Percentiles rank a stretch among this genome's conserved stretches.
These are phyloP conservation scores for Bradypodion pumilum DNA, from an alignment of 2,797 vertebrate genomes.

Conservation along the genomic window DNA sequence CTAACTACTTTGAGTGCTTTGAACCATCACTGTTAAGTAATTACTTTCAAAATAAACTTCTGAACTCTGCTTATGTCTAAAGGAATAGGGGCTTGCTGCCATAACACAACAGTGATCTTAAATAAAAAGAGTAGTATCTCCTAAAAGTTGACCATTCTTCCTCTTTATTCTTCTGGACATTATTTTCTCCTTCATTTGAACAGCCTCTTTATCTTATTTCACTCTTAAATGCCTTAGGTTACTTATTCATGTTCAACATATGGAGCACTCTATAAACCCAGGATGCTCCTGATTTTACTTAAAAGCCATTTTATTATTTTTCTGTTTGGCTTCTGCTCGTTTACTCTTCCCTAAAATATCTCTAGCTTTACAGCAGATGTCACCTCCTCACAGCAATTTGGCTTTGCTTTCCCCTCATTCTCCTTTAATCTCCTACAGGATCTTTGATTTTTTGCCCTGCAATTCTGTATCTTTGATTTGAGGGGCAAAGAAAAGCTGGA, in stretches of 20 bases:
- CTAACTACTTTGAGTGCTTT: no score
- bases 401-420: conserved; percentile 48
- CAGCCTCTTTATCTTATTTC: conserved; percentile 60
- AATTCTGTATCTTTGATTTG: neutral
- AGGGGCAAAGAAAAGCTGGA: conserved; percentile 53
- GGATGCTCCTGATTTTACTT: conserved; percentile 75
- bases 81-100: conserved; percentile 4
- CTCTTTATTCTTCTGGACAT: conserved; percentile 66
- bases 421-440: conserved; percentile 56
- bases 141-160: conserved; percentile 69
- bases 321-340: conserved; percentile 71
- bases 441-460: conserved; percentile 42
- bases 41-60: no score
- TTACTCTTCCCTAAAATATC: conserved; percentile 67
- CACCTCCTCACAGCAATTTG: conserved; percentile 35
- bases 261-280: conserved; percentile 72
- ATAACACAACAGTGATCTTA: conserved; percentile 55
- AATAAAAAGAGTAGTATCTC: conserved; percentile 67
- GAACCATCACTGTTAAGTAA: no score
- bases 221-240: conserved; percentile 56
- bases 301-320: conserved; percentile 74
- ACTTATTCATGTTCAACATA: conserved; percentile 70
- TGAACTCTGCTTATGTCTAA: no score
- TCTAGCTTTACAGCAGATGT: conserved; percentile 60
- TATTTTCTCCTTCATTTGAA: conserved; percentile 29